Conservation (phyloP, 1,140 invertebrate species). For the Orchesella cincta region DNA sequence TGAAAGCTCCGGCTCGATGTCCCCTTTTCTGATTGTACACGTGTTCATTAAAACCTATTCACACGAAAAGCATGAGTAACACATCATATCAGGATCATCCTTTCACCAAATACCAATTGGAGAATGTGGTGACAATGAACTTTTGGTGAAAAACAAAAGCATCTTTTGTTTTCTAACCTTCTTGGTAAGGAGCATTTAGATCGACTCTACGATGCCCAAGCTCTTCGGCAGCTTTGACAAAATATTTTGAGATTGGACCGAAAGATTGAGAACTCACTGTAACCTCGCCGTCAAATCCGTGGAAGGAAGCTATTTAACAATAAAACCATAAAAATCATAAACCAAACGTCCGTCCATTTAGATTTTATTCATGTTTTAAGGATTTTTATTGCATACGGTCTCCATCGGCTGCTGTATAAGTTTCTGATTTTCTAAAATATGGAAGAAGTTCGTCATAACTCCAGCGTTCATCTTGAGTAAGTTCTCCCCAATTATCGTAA, state of each 20-base stretch:
- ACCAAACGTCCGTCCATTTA: too few species aligned
- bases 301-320: constrained; percentile 41
- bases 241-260: constrained; percentile 55
- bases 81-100: background rate
- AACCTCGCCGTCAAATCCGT: constrained; percentile 52
- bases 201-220: constrained; percentile 69
- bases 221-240: constrained; percentile 69
- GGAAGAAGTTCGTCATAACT: constrained; percentile 59
- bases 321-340: background rate
- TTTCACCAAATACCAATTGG: background rate
- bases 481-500: constrained; percentile 48
- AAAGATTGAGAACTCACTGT: constrained; percentile 43
- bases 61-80: background rate
- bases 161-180: constrained; percentile 39
- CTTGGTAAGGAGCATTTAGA: constrained; percentile 60
- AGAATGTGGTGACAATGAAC: background rate
- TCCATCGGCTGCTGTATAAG: constrained; percentile 45
- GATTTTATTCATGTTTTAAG: background rate
- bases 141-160: background rate
- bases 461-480: constrained; percentile 56
- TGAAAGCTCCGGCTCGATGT: constrained; percentile 41
- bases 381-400: background rate
- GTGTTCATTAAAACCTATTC: constrained; percentile 39
- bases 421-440: constrained; percentile 57
- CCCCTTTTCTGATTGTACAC: constrained; percentile 40